phyloP scores from a whole-genome alignment of 1,140 invertebrate species.

The Diachasma alloeum region DNA sequence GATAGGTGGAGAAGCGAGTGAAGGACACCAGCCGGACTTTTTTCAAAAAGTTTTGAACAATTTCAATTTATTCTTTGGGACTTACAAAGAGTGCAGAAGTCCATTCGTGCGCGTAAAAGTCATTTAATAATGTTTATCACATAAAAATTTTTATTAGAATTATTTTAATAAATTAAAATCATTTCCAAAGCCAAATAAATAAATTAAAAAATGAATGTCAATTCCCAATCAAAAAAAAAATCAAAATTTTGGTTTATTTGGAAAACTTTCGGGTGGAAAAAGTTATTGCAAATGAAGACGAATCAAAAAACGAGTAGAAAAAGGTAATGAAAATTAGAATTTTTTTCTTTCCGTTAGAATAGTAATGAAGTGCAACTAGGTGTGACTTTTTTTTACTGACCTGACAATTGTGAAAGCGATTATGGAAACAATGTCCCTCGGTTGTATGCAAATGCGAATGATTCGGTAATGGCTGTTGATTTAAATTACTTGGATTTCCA shows the following conservation, averaged over 20 bases:
- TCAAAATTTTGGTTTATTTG: too few relatives aligned
- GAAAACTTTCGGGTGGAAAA: too few relatives aligned
- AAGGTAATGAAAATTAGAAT: not conserved
- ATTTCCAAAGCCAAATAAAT: too few relatives aligned
- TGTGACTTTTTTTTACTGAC: constrained; percentile 37
- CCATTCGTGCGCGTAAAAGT: not conserved
- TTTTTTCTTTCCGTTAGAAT: not conserved
- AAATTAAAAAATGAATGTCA: too few relatives aligned
- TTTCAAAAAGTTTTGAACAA: not conserved
- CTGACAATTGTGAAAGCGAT: constrained; percentile 58
- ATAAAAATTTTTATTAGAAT: too few relatives aligned
- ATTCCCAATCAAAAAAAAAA: too few relatives aligned
- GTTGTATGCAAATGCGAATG: constrained; percentile 55
- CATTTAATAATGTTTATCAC: too few relatives aligned
- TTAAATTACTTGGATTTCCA: constrained; percentile 43
- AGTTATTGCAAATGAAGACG: too few relatives aligned
- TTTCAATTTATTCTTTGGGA: not conserved
- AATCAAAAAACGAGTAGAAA: not conserved
- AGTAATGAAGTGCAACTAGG: not conserved
- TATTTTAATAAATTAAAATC: too few relatives aligned
- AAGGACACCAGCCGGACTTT: constrained; percentile 1
- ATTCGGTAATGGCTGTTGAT: constrained; percentile 46
- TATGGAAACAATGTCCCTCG: constrained; percentile 59
- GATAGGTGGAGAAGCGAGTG: not conserved
- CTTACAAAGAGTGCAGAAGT: constrained; percentile 1